phyloP scores from a whole-genome alignment of 1,140 invertebrate genomes.

The Chlorops oryzae region DNA sequence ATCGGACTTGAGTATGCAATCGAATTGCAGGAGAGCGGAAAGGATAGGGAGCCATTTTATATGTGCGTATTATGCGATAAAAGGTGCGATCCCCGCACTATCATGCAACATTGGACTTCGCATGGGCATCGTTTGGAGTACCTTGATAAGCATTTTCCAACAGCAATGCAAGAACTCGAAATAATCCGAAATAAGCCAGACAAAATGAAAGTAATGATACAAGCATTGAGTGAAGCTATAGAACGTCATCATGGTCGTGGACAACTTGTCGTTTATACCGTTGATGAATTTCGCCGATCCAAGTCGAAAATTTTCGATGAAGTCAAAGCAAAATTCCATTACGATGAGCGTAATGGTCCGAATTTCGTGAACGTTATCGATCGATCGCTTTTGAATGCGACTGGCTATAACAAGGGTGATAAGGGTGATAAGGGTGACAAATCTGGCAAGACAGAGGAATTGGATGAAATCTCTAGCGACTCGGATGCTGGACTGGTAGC shows the following conservation, averaged over 20 bases:
- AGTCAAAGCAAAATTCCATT: constrained; percentile 48
- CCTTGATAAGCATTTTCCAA: constrained; percentile 45
- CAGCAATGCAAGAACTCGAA: constrained; percentile 22
- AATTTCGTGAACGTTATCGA: constrained; percentile 29
- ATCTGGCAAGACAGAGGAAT: constrained; percentile 15
- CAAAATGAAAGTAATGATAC: constrained; percentile 16
- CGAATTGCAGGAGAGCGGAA: constrained; percentile 59
- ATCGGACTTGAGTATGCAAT: constrained; percentile 66
- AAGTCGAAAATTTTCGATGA: constrained; percentile 42
- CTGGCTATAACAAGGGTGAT: neutral
- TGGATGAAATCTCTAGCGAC: constrained; percentile 45
- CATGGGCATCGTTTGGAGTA: constrained; percentile 63
- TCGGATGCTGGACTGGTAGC: constrained; percentile 13
- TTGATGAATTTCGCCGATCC: constrained; percentile 28
- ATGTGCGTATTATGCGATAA: constrained; percentile 70
- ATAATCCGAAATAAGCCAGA: constrained; percentile 18
- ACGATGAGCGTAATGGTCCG: constrained; percentile 40
- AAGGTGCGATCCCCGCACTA: constrained; percentile 65
- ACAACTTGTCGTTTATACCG: constrained; percentile 8
- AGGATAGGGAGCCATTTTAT: constrained; percentile 61
- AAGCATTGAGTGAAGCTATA: constrained; percentile 21
- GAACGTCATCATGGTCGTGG: constrained; percentile 31
- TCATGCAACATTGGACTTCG: constrained; percentile 68
- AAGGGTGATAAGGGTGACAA: neutral
- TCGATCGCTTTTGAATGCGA: constrained; percentile 1